These are phyloP conservation scores for Drosophila meridiana DNA, from an alignment of 2,888 invertebrate genomes.

Conservation along the genomic window DNA sequence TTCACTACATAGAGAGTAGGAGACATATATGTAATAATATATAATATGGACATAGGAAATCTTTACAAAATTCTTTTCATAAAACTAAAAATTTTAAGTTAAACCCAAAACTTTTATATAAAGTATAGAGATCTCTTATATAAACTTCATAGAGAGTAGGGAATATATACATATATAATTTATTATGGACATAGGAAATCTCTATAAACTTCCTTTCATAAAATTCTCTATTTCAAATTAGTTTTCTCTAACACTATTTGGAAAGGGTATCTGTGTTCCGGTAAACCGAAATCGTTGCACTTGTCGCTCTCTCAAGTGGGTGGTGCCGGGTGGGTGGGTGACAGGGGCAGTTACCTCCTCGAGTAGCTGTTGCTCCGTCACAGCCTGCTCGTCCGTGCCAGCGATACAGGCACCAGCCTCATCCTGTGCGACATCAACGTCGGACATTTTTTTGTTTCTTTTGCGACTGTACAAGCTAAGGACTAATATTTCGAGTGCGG, in stretches of 20 bases:
- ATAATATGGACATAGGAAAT: too few relatives aligned
- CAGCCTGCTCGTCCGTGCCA: conserved; percentile 46
- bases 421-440: conserved; percentile 28
- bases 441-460: conserved; percentile 39
- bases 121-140: neutral
- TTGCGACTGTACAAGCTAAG: conserved; percentile 21
- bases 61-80: too few relatives aligned
- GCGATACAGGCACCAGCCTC: conserved; percentile 23
- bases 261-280: conserved; percentile 35
- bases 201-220: neutral
- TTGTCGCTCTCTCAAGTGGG: conserved; percentile 4
- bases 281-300: conserved; percentile 24
- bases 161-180: too few relatives aligned
- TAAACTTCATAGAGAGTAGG: too few relatives aligned
- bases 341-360: conserved; percentile 62
- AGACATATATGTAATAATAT: too few relatives aligned
- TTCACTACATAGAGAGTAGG: too few relatives aligned
- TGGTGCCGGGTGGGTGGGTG: conserved; percentile 12
- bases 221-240: neutral
- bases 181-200: too few relatives aligned
- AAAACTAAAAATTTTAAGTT: too few relatives aligned
- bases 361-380: conserved; percentile 48
- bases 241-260: neutral
- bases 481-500: conserved; percentile 44
- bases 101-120: neutral